A percentile compares a stretch with the other conserved stretches of the same genome.
Evolutionary conservation across 2,888 invertebrate species (phyloP).

Genomic region (Troilus luridus): DNA sequence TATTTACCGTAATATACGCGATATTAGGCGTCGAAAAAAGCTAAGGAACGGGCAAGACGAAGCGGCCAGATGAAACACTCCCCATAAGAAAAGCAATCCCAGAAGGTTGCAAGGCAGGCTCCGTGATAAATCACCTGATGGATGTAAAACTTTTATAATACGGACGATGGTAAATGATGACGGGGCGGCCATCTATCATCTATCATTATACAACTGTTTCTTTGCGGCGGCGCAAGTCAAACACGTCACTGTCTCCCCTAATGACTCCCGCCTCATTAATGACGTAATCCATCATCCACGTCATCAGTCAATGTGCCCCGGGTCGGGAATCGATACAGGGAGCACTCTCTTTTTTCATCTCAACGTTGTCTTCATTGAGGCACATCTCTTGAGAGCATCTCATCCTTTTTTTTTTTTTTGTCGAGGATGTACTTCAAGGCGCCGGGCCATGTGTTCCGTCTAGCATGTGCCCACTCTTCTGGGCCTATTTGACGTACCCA

Average conservation of each 20-base stretch:
- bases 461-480: slow-evolving; percentile 37
- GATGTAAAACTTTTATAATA: slow-evolving; percentile 50
- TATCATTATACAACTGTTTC: slow-evolving; percentile 50
- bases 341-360: slow-evolving; percentile 41
- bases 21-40: neutral
- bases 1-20: neutral
- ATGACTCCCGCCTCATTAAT: slow-evolving; percentile 48
- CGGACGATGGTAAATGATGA: slow-evolving; percentile 46
- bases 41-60: neutral
- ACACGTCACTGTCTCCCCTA: slow-evolving; percentile 49
- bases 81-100: slow-evolving; percentile 20
- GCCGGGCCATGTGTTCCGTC: slow-evolving; percentile 48
- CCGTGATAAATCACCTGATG: slow-evolving; percentile 21
- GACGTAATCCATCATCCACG: slow-evolving; percentile 46
- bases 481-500: neutral
- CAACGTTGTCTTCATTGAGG: slow-evolving; percentile 35
- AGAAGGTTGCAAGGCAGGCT: slow-evolving; percentile 21
- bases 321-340: slow-evolving; percentile 23
- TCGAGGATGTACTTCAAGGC: slow-evolving; percentile 42
- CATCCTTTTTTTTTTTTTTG: neutral
- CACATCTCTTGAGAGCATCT: slow-evolving; percentile 42
- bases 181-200: slow-evolving; percentile 11
- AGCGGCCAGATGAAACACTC: slow-evolving; percentile 45
- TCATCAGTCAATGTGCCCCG: slow-evolving; percentile 48
- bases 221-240: slow-evolving; percentile 49